Evolutionary conservation across 92 coral and sea anemone species (phyloP).

Genomic region (Anthopleura xanthogrammica): DNA sequence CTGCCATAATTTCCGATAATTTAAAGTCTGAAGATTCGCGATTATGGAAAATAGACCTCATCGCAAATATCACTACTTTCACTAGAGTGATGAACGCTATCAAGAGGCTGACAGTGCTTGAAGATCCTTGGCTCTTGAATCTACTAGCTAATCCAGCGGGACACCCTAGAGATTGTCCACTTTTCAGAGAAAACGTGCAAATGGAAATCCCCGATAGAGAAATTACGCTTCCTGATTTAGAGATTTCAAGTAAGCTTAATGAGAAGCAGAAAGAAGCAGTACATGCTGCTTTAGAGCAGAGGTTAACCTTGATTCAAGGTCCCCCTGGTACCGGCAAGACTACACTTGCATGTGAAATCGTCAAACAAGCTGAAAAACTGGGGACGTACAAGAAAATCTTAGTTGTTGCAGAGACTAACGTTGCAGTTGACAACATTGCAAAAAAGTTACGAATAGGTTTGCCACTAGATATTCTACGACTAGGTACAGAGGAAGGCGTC

Average conservation of each 20-base stretch:
- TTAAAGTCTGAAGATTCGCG: neutral
- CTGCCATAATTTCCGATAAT: neutral
- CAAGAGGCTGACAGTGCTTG: neutral
- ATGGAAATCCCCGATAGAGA: conserved; percentile 1
- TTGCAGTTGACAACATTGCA: conserved; percentile 85
- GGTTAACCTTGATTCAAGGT: conserved; percentile 71
- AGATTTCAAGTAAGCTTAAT: neutral
- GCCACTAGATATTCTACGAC: conserved; percentile 13
- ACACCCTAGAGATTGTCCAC: conserved; percentile 1
- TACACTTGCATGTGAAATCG: conserved; percentile 74
- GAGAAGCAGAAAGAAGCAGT: conserved; percentile 12
- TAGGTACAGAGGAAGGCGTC: conserved; percentile 17
- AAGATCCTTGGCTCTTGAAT: neutral
- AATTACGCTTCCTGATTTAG: neutral
- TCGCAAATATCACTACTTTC: conserved; percentile 25
- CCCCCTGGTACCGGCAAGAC: conserved; percentile 97
- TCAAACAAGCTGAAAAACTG: conserved; percentile 49
- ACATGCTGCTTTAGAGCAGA: conserved; percentile 17
- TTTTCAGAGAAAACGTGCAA: neutral
- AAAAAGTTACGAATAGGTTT: conserved; percentile 43
- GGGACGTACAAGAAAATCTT: conserved; percentile 39
- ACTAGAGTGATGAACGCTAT: conserved; percentile 17
- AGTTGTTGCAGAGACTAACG: conserved; percentile 87
- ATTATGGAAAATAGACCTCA: conserved; percentile 21
- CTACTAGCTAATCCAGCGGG: neutral